A percentile compares a stretch with the other conserved stretches of the same genome.
Conservation (phyloP, 2,888 invertebrate genomes). For the Drosophila helvetica region DNA sequence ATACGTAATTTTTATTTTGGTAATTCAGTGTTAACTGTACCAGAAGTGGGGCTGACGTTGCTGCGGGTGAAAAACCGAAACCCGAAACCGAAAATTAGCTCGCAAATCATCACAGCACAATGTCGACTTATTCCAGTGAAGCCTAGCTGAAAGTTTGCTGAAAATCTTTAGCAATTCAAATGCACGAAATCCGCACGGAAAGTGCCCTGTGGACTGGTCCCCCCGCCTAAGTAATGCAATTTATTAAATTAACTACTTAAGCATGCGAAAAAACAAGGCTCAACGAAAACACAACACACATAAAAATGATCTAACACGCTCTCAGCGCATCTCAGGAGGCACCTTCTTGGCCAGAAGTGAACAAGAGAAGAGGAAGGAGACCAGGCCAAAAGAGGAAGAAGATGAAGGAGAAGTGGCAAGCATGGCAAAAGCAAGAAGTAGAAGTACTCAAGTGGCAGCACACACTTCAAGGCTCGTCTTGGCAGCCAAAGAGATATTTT, state of each 20-base stretch:
- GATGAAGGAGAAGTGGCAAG: slow-evolving; percentile 22
- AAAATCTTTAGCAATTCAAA: slow-evolving; percentile 43
- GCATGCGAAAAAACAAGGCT: slow-evolving; percentile 55
- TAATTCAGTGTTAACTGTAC: slow-evolving; percentile 22
- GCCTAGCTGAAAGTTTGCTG: slow-evolving; percentile 11
- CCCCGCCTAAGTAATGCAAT: slow-evolving; percentile 54
- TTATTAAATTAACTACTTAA: slow-evolving; percentile 74
- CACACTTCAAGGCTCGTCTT: slow-evolving; percentile 62
- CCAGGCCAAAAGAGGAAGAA: slow-evolving; percentile 26
- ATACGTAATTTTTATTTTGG: slow-evolving; percentile 45
- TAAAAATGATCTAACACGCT: slow-evolving; percentile 68
- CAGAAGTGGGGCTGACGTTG: slow-evolving; percentile 15
- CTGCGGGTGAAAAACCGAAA: slow-evolving; percentile 1
- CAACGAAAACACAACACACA: slow-evolving; percentile 43
- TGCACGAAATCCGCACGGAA: slow-evolving; percentile 21
- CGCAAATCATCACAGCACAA: slow-evolving; percentile 4
- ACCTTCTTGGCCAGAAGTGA: slow-evolving; percentile 56
- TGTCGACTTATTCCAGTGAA: slow-evolving; percentile 23
- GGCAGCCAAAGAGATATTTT: slow-evolving; percentile 63
- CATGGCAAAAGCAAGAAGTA: slow-evolving; percentile 28
- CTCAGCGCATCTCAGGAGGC: slow-evolving; percentile 52
- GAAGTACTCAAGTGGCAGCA: slow-evolving; percentile 64
- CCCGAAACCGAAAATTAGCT: slow-evolving; percentile 16
- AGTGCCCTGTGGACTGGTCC: background rate
- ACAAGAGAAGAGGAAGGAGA: slow-evolving; percentile 8